Base-by-base conservation (phyloP, 1,140 invertebrate genomes). In the Lithobius niger region DNA sequence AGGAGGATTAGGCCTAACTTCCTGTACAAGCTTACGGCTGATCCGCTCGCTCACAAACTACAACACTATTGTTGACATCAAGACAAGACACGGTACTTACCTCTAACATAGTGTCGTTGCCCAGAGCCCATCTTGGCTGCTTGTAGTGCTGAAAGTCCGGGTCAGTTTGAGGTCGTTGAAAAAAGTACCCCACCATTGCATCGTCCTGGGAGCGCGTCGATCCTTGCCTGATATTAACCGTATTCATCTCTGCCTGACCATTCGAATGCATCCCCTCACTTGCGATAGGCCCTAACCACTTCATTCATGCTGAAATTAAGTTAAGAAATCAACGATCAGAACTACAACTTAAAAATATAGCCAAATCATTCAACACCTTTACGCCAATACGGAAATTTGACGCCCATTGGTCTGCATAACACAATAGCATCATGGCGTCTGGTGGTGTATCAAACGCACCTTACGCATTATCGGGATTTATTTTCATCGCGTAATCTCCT, bases 121-220 rank as follows among this genome's bases (percentile, higher is more conserved):
- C 85, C 28, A 84, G 73, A 36, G 84, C 80, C 86, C 86, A 90
- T 59, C 85, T 75, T 3, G 75, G 68, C 25, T 76, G 66, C 65
- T 82, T 61, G 57, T 71, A 74, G 49, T 61, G 79, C 61, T 80
- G 81, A 64, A 86, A 81, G 64, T 86, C 83, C 47, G 79, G 75
- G 67, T 89, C 85, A 55, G 78, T 77, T 54, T 84, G 81, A 22
- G 81, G 79, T 60, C 86, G 72, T 73, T 89, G 86, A 70, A 87
- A 91, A 55, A 88, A 83, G 69, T 91, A 91, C 62, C 85, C 82
- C 58, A 90, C 86, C 67, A 83, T 82, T 52, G 84, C 84, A 76
- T 90, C 88, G 69, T 90, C 87, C 72, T 87, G 84, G 58, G 79
- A 72, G 64, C 80, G 74, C 54, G 60, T 56, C 22, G 58, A 27